Evolutionary conservation across 2,888 invertebrate genomes (phyloP).

Genomic region (Agriopis aurantiaria): DNA sequence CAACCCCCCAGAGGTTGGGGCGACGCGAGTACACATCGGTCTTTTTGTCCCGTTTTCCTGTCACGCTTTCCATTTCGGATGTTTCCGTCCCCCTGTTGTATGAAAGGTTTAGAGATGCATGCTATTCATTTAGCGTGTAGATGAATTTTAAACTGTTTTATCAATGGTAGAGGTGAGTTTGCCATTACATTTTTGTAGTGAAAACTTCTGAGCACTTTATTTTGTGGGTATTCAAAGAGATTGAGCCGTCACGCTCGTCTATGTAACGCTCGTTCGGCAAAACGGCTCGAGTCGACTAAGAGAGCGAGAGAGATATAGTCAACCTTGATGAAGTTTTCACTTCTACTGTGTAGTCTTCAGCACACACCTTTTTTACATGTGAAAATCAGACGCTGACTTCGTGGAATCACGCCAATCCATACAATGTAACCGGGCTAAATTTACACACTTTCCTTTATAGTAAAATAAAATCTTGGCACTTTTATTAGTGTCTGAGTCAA

Average conservation of each 20-base stretch:
- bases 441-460: not conserved
- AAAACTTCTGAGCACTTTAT: too few species aligned
- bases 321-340: too few species aligned
- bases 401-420: not conserved
- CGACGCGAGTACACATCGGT: constrained; percentile 65
- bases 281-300: too few species aligned
- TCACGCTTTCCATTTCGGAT: constrained; percentile 74
- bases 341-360: not conserved
- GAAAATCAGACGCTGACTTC: not conserved
- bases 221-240: too few species aligned
- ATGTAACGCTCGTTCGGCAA: too few species aligned
- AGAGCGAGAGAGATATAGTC: too few species aligned
- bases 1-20: constrained; percentile 62
- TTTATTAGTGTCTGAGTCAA: not conserved
- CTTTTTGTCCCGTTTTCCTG: constrained; percentile 77
- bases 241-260: too few species aligned
- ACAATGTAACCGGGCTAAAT: not conserved
- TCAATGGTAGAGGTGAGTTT: not conserved
- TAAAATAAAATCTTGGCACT: constrained; percentile 8
- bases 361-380: not conserved
- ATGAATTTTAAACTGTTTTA: constrained; percentile 8
- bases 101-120: constrained; percentile 36
- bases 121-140: constrained; percentile 20
- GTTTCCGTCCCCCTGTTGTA: constrained; percentile 56
- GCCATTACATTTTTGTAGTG: too few species aligned